These are phyloP conservation scores for Phenganax stokvisi DNA, from an alignment of 92 coral and sea anemone genomes.

Conservation along the genomic window DNA sequence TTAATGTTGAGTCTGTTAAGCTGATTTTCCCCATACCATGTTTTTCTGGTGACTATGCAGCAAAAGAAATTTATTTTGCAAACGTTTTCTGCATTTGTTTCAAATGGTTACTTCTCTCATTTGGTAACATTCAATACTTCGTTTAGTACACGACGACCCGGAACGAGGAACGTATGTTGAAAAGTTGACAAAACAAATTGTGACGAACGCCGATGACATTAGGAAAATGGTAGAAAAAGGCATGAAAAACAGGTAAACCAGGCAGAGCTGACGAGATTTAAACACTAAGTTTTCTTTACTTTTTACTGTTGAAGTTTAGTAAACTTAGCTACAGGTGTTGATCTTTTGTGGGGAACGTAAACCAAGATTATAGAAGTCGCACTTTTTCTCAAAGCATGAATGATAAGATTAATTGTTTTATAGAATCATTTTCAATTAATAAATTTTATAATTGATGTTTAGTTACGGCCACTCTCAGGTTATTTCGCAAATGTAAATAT, in stretches of 20 bases:
- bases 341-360: neutral
- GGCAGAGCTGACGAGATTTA: neutral
- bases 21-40: too few species aligned
- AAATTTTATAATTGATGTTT: too few species aligned
- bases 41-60: too few species aligned
- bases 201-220: constrained; percentile 71
- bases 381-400: too few species aligned
- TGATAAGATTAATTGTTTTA: too few species aligned
- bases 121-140: neutral
- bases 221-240: constrained; percentile 76
- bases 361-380: too few species aligned
- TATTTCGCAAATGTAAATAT: neutral
- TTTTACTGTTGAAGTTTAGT: neutral
- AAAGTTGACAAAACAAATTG: constrained; percentile 87
- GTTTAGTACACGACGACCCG: constrained; percentile 85
- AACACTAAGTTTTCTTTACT: neutral
- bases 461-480: too few species aligned
- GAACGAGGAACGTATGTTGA: constrained; percentile 86
- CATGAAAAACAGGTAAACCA: constrained; percentile 77
- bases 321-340: neutral
- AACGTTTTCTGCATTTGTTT: too few species aligned
- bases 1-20: too few species aligned
- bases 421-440: too few species aligned
- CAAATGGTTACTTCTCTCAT: neutral
- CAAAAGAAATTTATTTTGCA: too few species aligned